Percentiles rank a stretch among this genome's conserved stretches.
These are phyloP conservation scores for Petrolisthes cinctipes DNA, from an alignment of 2,888 invertebrate genomes.

Conservation along the genomic window DNA sequence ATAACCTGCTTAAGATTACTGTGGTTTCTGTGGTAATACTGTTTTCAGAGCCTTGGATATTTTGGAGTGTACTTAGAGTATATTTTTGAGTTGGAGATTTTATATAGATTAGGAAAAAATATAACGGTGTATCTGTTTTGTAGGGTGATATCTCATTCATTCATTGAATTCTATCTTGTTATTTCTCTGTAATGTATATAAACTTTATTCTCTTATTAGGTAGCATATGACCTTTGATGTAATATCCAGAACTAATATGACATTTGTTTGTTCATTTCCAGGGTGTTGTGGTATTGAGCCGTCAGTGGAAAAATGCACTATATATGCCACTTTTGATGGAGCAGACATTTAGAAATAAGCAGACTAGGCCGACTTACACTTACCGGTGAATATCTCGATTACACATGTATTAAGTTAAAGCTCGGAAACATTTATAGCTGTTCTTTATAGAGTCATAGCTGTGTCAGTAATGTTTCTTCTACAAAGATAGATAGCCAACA, in stretches of 20 bases:
- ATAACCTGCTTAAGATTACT: too few relatives aligned
- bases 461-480: background rate
- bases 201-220: background rate
- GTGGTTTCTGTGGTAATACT: too few relatives aligned
- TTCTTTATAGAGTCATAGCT: slow-evolving; percentile 3
- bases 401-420: too few relatives aligned
- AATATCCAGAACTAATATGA: background rate
- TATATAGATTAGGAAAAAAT: too few relatives aligned
- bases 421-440: background rate
- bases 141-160: too few relatives aligned
- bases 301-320: slow-evolving; percentile 96
- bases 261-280: slow-evolving; percentile 68
- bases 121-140: too few relatives aligned
- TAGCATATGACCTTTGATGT: too few relatives aligned
- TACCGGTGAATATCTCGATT: slow-evolving; percentile 26
- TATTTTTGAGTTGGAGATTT: too few relatives aligned
- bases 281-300: slow-evolving; percentile 94
- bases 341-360: slow-evolving; percentile 78
- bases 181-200: too few relatives aligned
- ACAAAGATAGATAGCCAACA: background rate
- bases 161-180: too few relatives aligned
- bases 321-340: slow-evolving; percentile 92
- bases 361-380: slow-evolving; percentile 69
- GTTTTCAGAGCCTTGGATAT: too few relatives aligned
- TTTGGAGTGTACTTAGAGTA: too few relatives aligned